Conservation (phyloP, 2,888 invertebrate species). For the Graphium colonna region DNA sequence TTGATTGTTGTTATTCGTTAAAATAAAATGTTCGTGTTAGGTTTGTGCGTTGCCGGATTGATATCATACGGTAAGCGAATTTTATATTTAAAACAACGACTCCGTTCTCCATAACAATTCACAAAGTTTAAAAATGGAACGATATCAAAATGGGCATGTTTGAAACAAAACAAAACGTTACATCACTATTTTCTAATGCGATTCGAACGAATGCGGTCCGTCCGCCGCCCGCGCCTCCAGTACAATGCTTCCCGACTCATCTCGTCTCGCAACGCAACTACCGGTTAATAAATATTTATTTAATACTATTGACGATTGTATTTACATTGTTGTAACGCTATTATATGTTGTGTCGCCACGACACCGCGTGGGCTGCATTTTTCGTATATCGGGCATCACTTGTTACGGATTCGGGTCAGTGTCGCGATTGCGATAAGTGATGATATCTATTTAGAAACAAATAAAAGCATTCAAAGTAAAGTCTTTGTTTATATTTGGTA, state of each 20-base stretch:
- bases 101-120: slow-evolving; percentile 26
- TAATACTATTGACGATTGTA: slow-evolving; percentile 75
- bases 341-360: slow-evolving; percentile 56
- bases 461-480: slow-evolving; percentile 21
- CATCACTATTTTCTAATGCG: slow-evolving; percentile 48
- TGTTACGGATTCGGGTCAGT: slow-evolving; percentile 64
- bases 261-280: slow-evolving; percentile 48
- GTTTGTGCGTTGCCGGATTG: slow-evolving; percentile 44
- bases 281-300: slow-evolving; percentile 75
- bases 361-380: slow-evolving; percentile 58
- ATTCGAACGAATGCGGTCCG: slow-evolving; percentile 42
- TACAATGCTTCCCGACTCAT: slow-evolving; percentile 66
- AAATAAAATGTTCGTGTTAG: slow-evolving; percentile 48
- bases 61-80: slow-evolving; percentile 54
- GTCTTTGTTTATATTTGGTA: slow-evolving; percentile 11
- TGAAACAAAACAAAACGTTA: slow-evolving; percentile 36
- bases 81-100: slow-evolving; percentile 15
- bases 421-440: slow-evolving; percentile 32
- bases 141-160: slow-evolving; percentile 23
- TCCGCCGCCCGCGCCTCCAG: slow-evolving; percentile 48
- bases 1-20: slow-evolving; percentile 12
- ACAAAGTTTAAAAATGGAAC: slow-evolving; percentile 26
- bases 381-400: slow-evolving; percentile 62
- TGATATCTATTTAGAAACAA: slow-evolving; percentile 23
- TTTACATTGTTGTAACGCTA: slow-evolving; percentile 68